Evolutionary conservation across 2,888 invertebrate species (phyloP).

Genomic region (Acleris literana): DNA sequence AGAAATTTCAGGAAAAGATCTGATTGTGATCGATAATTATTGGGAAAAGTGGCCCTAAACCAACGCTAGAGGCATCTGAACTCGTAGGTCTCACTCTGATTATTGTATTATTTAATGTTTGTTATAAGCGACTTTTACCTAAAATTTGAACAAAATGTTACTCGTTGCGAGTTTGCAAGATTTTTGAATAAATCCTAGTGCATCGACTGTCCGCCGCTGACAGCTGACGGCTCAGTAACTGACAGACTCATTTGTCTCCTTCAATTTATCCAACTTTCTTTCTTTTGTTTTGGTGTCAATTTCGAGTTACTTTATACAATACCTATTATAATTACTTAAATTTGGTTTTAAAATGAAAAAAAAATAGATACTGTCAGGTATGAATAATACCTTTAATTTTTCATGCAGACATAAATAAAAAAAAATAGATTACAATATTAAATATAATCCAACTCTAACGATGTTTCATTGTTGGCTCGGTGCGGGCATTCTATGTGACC

Average conservation of each 20-base stretch:
- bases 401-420: neutral
- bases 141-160: neutral
- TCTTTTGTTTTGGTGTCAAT: constrained; percentile 7
- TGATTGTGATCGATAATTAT: no score
- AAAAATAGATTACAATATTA: neutral
- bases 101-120: neutral
- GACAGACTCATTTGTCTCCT: constrained; percentile 16
- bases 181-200: neutral
- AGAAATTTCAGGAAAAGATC: no score
- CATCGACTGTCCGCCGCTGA: constrained; percentile 8
- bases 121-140: neutral
- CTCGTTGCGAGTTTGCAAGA: no score
- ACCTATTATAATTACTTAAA: no score
- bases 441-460: neutral
- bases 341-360: no score
- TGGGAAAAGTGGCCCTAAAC: no score
- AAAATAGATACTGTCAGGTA: no score
- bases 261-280: constrained; percentile 8
- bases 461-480: neutral
- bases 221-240: constrained; percentile 9
- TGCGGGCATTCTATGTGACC: constrained; percentile 9
- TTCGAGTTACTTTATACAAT: neutral
- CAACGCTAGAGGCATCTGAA: neutral
- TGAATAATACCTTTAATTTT: neutral
- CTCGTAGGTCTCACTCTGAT: neutral